Conservation (phyloP, 2,888 invertebrate species). For the Hirtodrosophila cameraria region DNA sequence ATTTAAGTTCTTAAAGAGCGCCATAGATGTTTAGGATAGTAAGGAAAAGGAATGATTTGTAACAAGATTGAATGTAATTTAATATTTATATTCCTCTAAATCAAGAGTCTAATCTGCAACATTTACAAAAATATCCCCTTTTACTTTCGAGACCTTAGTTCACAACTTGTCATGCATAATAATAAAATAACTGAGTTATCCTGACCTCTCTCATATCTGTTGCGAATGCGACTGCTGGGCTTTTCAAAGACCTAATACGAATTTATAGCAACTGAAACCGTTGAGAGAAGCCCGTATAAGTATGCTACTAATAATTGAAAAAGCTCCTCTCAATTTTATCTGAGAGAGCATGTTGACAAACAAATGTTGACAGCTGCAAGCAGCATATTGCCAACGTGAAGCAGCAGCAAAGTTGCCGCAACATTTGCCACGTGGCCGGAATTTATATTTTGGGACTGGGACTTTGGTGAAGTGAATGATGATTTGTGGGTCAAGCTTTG, state of each 20-base stretch:
- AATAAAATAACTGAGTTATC: neutral
- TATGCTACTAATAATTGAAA: slow-evolving; percentile 4
- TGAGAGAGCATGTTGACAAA: slow-evolving; percentile 10
- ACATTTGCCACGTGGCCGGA: slow-evolving; percentile 23
- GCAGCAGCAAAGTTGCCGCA: slow-evolving; percentile 23
- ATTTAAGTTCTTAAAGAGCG: no score
- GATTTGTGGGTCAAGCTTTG: no score
- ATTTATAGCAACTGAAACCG: slow-evolving; percentile 19
- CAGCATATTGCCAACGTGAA: slow-evolving; percentile 26
- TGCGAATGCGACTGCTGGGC: slow-evolving; percentile 7
- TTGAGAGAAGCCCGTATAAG: slow-evolving; percentile 1
- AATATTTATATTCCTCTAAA: neutral
- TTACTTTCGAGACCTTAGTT: neutral
- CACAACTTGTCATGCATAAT: neutral
- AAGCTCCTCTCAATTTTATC: slow-evolving; percentile 31
- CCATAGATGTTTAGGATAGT: no score
- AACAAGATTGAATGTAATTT: no score
- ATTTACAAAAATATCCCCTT: neutral
- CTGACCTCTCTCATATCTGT: slow-evolving; percentile 23
- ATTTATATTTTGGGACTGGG: neutral
- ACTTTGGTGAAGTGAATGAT: no score
- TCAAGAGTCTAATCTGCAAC: neutral
- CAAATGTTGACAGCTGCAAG: slow-evolving; percentile 20
- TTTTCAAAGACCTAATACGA: slow-evolving; percentile 5
- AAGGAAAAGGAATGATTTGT: no score